Evolutionary conservation across 2,888 invertebrate species (phyloP).

Genomic region (Aleiodes testaceus): DNA sequence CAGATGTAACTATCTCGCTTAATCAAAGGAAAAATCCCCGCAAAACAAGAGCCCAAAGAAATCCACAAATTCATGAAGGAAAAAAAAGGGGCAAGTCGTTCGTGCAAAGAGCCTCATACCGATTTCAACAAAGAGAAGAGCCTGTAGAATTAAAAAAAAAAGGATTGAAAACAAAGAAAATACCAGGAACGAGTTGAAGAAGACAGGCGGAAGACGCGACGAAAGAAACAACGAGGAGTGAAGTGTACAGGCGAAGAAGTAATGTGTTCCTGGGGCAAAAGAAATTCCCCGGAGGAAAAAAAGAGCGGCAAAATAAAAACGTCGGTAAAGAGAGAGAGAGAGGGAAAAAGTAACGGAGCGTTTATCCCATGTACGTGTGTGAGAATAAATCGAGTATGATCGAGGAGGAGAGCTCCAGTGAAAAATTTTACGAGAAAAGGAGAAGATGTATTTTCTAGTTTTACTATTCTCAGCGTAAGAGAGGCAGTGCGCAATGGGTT

Average conservation of each 20-base stretch:
- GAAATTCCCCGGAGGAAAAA: not conserved
- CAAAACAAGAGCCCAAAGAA: not conserved
- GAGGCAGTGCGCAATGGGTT: not conserved
- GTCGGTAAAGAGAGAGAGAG: not conserved
- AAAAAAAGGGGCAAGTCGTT: too few species aligned
- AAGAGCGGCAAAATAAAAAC: not conserved
- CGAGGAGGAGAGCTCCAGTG: not conserved
- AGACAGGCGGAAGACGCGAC: conserved; percentile 18
- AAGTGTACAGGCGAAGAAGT: conserved; percentile 21
- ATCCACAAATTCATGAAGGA: not conserved
- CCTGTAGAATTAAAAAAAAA: not conserved
- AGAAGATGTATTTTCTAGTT: not conserved
- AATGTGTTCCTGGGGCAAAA: conserved; percentile 17
- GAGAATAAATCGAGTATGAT: conserved; percentile 16
- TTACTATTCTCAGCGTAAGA: conserved; percentile 26
- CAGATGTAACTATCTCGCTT: not conserved
- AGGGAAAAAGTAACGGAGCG: conserved; percentile 7
- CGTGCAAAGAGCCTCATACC: too few species aligned
- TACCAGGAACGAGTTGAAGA: conserved; percentile 1
- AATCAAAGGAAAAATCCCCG: not conserved
- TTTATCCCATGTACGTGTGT: not conserved
- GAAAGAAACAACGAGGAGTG: conserved; percentile 29
- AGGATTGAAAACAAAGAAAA: not conserved
- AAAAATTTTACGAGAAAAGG: conserved; percentile 17
- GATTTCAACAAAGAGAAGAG: too few species aligned